These are phyloP conservation scores for honey bee (Apis mellifera) DNA, from an alignment of 1,140 invertebrate species.

Conservation along the genomic window DNA sequence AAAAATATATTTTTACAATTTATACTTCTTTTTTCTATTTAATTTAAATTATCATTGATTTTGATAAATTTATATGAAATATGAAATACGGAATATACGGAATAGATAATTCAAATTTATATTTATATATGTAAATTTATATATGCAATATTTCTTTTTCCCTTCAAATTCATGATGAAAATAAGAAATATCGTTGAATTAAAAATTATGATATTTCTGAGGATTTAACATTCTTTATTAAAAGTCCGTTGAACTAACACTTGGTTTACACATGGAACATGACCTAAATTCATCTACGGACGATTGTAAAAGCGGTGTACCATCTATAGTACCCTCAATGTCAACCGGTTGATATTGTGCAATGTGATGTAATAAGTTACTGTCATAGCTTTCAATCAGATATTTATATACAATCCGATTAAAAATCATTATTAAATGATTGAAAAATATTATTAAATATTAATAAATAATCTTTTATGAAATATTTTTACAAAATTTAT, in stretches of 20 bases:
- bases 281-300: constrained; percentile 40
- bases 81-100: neutral
- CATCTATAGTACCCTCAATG: constrained; percentile 34
- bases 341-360: constrained; percentile 43
- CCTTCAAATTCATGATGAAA: neutral
- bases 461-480: neutral
- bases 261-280: constrained; percentile 14
- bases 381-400: neutral
- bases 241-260: constrained; percentile 28
- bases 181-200: too few relatives aligned
- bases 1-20: neutral
- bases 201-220: neutral
- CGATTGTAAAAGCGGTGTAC: constrained; percentile 3
- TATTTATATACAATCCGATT: neutral
- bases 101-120: neutral
- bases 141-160: neutral
- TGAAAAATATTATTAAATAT: neutral
- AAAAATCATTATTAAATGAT: neutral
- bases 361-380: constrained; percentile 40
- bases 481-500: neutral
- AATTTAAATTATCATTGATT: neutral
- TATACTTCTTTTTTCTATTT: neutral
- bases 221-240: neutral
- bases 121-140: too few relatives aligned
- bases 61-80: neutral